These are phyloP conservation scores for Brachycybe producta DNA, from an alignment of 2,888 invertebrate species.

Conservation along the genomic window DNA sequence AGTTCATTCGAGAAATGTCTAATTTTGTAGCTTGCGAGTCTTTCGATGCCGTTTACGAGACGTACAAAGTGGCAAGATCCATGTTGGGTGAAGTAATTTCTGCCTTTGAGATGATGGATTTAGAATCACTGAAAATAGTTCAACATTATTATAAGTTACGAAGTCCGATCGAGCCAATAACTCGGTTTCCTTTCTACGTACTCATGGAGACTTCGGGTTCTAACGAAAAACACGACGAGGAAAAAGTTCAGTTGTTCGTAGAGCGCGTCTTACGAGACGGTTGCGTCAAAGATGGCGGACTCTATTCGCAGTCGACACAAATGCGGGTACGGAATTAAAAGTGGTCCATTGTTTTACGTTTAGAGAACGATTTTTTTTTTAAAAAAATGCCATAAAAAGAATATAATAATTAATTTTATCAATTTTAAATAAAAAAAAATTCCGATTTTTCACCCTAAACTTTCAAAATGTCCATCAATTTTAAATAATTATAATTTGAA, in stretches of 20 bases:
- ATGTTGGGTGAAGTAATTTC: slow-evolving; percentile 80
- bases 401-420: too few relatives aligned
- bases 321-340: slow-evolving; percentile 48
- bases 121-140: slow-evolving; percentile 52
- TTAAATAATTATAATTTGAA: too few relatives aligned
- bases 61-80: slow-evolving; percentile 58
- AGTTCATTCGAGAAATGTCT: background rate
- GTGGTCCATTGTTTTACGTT: too few relatives aligned
- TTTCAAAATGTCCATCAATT: too few relatives aligned
- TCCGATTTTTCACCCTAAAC: too few relatives aligned
- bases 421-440: too few relatives aligned
- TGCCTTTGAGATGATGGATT: slow-evolving; percentile 90
- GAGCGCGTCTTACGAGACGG: slow-evolving; percentile 55
- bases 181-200: slow-evolving; percentile 57
- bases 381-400: too few relatives aligned
- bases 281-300: slow-evolving; percentile 65
- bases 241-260: slow-evolving; percentile 68
- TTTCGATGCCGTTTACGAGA: slow-evolving; percentile 63
- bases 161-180: slow-evolving; percentile 32
- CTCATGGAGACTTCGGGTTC: slow-evolving; percentile 70
- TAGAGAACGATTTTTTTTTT: too few relatives aligned
- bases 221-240: slow-evolving; percentile 66
- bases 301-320: slow-evolving; percentile 69
- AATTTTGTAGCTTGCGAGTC: slow-evolving; percentile 49
- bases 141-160: slow-evolving; percentile 47